Conservation (phyloP, 2,888 invertebrate genomes). For the Diarsia mendica region DNA sequence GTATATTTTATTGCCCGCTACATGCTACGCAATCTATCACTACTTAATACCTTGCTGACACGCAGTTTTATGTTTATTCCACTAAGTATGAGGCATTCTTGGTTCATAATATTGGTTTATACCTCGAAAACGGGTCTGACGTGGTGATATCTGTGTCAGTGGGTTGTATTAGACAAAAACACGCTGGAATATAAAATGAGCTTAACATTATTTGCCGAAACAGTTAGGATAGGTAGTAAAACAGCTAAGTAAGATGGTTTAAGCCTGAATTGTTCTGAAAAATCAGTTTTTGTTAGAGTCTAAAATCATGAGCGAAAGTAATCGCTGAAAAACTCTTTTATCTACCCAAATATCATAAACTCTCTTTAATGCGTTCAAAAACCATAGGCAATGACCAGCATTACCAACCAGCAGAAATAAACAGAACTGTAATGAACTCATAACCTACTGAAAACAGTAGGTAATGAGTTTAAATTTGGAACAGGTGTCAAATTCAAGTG, state of each 20-base stretch:
- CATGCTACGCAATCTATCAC: slow-evolving; percentile 51
- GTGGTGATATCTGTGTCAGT: background rate
- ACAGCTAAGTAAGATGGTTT: background rate
- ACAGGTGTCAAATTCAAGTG: too few species aligned
- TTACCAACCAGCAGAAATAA: too few species aligned
- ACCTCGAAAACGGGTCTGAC: background rate
- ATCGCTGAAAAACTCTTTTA: background rate
- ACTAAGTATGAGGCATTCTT: slow-evolving; percentile 15
- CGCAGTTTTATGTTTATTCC: slow-evolving; percentile 33
- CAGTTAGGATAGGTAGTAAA: background rate
- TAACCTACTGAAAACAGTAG: too few species aligned
- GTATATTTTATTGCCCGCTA: slow-evolving; percentile 21
- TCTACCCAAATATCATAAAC: too few species aligned
- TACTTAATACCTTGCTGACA: slow-evolving; percentile 52
- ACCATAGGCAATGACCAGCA: too few species aligned
- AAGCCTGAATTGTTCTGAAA: background rate
- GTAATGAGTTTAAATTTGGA: too few species aligned
- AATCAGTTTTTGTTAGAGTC: background rate
- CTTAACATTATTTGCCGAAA: background rate
- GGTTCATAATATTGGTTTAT: slow-evolving; percentile 17
- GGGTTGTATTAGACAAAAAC: background rate
- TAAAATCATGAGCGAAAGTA: background rate
- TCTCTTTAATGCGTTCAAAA: too few species aligned
- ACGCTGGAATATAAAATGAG: background rate
- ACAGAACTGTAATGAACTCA: too few species aligned